These are phyloP conservation scores for Orchestia grillus DNA, from an alignment of 1,140 invertebrate species.

Conservation along the genomic window DNA sequence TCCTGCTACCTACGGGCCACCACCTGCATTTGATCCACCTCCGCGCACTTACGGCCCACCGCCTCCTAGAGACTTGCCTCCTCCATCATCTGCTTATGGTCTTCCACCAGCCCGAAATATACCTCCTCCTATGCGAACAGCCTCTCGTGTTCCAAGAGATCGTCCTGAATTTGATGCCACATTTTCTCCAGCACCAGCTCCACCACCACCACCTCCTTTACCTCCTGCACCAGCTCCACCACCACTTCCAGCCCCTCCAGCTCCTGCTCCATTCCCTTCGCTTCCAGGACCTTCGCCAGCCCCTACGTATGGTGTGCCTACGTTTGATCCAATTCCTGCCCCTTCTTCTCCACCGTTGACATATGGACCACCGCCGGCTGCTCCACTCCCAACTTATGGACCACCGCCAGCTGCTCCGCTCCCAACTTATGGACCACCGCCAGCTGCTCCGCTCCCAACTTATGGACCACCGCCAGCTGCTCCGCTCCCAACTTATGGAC, in stretches of 20 bases:
- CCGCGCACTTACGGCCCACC: neutral
- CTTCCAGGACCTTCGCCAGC: neutral
- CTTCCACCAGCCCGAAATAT: neutral
- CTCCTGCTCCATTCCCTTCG: neutral
- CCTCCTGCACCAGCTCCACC: neutral
- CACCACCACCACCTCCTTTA: neutral
- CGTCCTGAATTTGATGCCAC: neutral
- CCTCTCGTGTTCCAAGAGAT: neutral
- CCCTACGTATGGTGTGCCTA: constrained; percentile 1
- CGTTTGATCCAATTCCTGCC: neutral
- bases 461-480: neutral
- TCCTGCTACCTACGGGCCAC: neutral
- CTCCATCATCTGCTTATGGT: constrained; percentile 14
- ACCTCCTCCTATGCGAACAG: neutral
- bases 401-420: neutral
- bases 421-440: neutral
- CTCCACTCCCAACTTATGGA: neutral
- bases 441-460: neutral
- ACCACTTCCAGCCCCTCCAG: constrained; percentile 16
- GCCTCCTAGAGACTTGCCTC: neutral
- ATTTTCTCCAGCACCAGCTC: neutral
- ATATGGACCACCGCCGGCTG: neutral
- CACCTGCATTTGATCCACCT: neutral
- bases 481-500: neutral
- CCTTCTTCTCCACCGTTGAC: neutral